Evolutionary conservation across 1,140 invertebrate genomes (phyloP).

Genomic region (Apis cerana): DNA sequence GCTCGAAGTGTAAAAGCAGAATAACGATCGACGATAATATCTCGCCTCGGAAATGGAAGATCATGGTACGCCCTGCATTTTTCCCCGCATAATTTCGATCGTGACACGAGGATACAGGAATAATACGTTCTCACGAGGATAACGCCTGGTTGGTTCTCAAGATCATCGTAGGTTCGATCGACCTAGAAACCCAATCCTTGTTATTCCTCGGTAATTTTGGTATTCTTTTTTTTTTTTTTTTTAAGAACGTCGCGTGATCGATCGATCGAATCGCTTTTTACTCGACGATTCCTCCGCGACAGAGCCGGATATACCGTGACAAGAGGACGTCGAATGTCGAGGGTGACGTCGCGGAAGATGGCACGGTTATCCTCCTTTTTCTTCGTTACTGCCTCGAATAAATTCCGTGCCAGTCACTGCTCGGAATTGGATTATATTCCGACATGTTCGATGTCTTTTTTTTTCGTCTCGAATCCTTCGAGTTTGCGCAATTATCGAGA

Average conservation of each 20-base stretch:
- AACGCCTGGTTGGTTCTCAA: too few relatives aligned
- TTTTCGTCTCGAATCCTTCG: neutral
- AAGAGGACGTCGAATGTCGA: constrained; percentile 42
- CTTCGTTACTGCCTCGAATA: constrained; percentile 15
- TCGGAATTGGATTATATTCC: neutral
- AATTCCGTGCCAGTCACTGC: constrained; percentile 42
- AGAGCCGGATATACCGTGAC: constrained; percentile 53
- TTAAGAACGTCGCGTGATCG: constrained; percentile 39
- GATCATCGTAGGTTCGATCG: neutral
- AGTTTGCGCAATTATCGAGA: neutral
- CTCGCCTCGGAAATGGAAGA: constrained; percentile 8
- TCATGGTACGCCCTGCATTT: constrained; percentile 4
- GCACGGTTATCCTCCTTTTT: constrained; percentile 34
- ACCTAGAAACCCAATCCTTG: constrained; percentile 13
- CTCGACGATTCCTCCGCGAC: neutral
- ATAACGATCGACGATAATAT: constrained; percentile 12
- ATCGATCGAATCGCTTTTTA: constrained; percentile 20
- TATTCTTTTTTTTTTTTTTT: neutral
- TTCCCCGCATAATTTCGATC: constrained; percentile 3
- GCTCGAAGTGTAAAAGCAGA: neutral
- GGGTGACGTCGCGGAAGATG: constrained; percentile 43
- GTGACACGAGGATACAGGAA: neutral
- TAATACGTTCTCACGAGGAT: constrained; percentile 1
- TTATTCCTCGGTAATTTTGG: constrained; percentile 9
- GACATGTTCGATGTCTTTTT: neutral